A percentile compares a stretch with the other conserved stretches of the same genome.
Evolutionary conservation across 2,797 vertebrate genomes (phyloP).

Genomic region (Sorex maritimensis): DNA sequence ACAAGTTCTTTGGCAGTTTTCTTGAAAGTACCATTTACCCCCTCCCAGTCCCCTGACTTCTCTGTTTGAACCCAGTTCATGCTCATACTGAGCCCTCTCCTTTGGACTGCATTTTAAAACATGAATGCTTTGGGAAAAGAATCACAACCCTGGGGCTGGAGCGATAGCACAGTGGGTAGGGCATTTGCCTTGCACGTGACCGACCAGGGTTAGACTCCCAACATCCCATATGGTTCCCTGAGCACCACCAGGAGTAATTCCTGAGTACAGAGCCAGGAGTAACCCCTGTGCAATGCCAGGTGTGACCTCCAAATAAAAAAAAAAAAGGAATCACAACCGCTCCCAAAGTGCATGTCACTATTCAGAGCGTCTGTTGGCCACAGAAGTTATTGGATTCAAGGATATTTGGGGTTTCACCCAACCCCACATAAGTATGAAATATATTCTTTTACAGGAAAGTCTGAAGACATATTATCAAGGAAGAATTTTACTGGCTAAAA

Average conservation of each 20-base stretch:
- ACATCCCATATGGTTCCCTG: too few species aligned
- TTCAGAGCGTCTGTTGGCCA: slow-evolving; percentile 27
- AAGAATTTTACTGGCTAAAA: slow-evolving; percentile 54
- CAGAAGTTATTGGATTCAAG: slow-evolving; percentile 11
- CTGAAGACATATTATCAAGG: slow-evolving; percentile 62
- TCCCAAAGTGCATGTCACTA: background rate
- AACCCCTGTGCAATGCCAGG: too few species aligned
- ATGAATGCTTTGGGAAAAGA: background rate
- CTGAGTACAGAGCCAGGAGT: too few species aligned
- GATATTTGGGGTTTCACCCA: slow-evolving; percentile 19
- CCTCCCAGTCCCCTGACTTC: background rate
- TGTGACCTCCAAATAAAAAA: too few species aligned
- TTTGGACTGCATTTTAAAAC: background rate
- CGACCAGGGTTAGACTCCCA: too few species aligned
- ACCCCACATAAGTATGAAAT: slow-evolving; percentile 35
- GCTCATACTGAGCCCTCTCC: background rate
- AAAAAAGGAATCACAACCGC: background rate
- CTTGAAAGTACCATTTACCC: slow-evolving; percentile 11
- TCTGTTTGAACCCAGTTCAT: background rate
- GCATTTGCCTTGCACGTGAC: too few species aligned
- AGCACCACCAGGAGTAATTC: too few species aligned
- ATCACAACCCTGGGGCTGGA: background rate
- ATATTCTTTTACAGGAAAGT: background rate
- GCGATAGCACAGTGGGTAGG: too few species aligned
- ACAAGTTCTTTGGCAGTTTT: background rate